A percentile compares a stretch with the other conserved stretches of the same genome.
These are phyloP conservation scores for Antennarius striatus DNA, from an alignment of 2,113 vertebrate species.

Conservation along the genomic window DNA sequence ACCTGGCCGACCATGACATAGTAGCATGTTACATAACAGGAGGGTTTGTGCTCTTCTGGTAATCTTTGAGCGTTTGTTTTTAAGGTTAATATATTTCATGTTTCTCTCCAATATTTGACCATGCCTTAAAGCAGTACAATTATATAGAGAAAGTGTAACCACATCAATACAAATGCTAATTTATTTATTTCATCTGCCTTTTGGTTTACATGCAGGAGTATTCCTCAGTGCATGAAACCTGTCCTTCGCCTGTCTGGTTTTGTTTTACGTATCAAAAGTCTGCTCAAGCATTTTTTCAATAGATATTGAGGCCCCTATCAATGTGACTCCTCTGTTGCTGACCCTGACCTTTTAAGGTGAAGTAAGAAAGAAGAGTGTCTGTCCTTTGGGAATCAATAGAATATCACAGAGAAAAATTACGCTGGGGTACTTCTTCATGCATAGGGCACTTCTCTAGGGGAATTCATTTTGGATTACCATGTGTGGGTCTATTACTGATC, in stretches of 20 bases:
- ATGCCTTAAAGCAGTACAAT: neutral
- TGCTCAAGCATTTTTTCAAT: slow-evolving; percentile 2
- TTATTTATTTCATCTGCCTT: neutral
- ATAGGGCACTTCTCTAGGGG: slow-evolving; percentile 52
- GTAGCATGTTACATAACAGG: neutral
- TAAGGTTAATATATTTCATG: no score
- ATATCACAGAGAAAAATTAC: slow-evolving; percentile 24
- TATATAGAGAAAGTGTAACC: neutral
- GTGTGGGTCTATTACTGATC: slow-evolving; percentile 44
- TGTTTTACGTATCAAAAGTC: slow-evolving; percentile 8
- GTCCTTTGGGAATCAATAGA: slow-evolving; percentile 35
- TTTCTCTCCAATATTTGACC: no score
- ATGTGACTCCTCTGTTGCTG: neutral
- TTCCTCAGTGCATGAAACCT: neutral
- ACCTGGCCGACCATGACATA: neutral
- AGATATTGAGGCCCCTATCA: slow-evolving; percentile 1
- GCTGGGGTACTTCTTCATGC: slow-evolving; percentile 21
- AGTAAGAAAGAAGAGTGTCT: slow-evolving; percentile 7
- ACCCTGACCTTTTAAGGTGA: slow-evolving; percentile 37
- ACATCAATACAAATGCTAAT: neutral
- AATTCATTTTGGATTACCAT: slow-evolving; percentile 29
- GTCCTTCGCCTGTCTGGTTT: slow-evolving; percentile 11
- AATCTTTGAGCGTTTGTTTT: no score
- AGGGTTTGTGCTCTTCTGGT: no score
- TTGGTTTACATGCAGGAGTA: neutral